Evolutionary conservation across 2,113 vertebrate genomes (phyloP), one percentile per base, ranked within the genome.

Genomic region (Sylvilagus bachmani): DNA sequence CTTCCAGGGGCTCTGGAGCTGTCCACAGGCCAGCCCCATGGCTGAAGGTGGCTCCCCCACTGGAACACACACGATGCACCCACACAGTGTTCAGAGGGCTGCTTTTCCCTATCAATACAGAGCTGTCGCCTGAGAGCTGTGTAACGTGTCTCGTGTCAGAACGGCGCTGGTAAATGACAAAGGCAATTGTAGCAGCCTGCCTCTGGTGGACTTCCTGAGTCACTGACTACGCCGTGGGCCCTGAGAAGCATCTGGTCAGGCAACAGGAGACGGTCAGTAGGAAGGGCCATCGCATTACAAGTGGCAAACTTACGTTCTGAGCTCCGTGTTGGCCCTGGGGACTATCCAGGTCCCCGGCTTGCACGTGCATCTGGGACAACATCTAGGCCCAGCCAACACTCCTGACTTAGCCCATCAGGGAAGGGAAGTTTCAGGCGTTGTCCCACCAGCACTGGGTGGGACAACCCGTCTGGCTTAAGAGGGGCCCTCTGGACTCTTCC

Each of bases 261-360:
- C 1, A 4, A 38, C 13, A 38, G 22, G 27, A 27, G 31, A 16
- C 16, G 38, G 53, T 74, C 66, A 36, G 38, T 19, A 10, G 6
- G 1, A 1, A 61, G 31, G 0, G 27, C 25, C 5, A 0, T 31
- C 25, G 2, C 24, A 8, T 3, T 25, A 0, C 19, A 7, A 3
- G 44, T 7, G 5, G 33, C 24, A 31, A 29, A 3, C 1, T 33
- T 38, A 1, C 16, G 64, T 74, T 44, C 71, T 22, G 27, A 24
- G 6, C 27, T 22, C 24, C 0, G 13, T 1, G 1, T 84, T 64
- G 6, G 0, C 21, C 25, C 51, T 62, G 38, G 53, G 89, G 58
- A 33, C 13, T 2, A 5, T 21, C 64, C 44, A 24, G 9, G 6
- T 44, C 24, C 55, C 25, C 10, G 11, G 1, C 10, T 4, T 11